Evolutionary conservation across 2,797 vertebrate species (phyloP).

Genomic region (Leontopithecus rosalia): DNA sequence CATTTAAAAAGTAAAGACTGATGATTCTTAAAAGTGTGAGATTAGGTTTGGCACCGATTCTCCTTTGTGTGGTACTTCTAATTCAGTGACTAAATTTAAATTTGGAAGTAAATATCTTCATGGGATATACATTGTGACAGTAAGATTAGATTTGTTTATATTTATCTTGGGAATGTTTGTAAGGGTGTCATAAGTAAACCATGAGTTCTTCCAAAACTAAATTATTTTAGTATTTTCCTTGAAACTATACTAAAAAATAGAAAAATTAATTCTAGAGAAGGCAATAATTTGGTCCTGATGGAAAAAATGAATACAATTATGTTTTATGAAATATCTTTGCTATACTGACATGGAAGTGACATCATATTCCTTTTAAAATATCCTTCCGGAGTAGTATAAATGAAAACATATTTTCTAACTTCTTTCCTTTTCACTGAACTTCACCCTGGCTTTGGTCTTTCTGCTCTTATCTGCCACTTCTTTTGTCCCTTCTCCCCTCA

Average conservation of each 20-base stretch:
- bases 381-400: constrained; percentile 59
- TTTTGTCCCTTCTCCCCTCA: constrained; percentile 16
- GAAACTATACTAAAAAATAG: constrained; percentile 41
- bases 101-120: constrained; percentile 50
- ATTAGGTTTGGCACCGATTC: background rate
- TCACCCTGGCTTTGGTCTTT: constrained; percentile 37
- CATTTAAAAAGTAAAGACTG: constrained; percentile 24
- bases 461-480: constrained; percentile 59
- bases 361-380: constrained; percentile 65
- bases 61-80: background rate
- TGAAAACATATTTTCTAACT: constrained; percentile 72
- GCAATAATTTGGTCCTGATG: constrained; percentile 44
- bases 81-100: constrained; percentile 4
- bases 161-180: constrained; percentile 13
- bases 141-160: constrained; percentile 21
- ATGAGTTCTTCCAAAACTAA: background rate
- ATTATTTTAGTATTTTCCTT: constrained; percentile 8
- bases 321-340: constrained; percentile 64
- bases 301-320: constrained; percentile 10
- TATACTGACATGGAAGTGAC: constrained; percentile 68
- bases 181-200: background rate
- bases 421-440: constrained; percentile 42
- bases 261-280: background rate
- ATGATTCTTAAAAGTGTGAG: constrained; percentile 20
- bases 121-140: background rate